Conservation (phyloP, 2,797 vertebrate genomes). For the Ctenopoma multispine region DNA sequence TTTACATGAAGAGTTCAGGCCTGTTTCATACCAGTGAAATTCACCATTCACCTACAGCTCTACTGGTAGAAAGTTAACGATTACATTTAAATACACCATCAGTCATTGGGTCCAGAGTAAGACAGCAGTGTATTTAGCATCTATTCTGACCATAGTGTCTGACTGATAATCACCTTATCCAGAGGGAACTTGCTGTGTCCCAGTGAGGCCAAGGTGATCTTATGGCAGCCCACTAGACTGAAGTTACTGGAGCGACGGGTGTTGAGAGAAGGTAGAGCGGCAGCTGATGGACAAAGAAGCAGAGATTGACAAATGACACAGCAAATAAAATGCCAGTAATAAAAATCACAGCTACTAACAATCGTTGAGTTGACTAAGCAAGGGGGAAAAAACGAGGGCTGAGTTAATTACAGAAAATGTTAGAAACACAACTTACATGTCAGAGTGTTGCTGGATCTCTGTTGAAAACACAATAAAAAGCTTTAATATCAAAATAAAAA, state of each 20-base stretch:
- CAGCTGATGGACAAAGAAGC: slow-evolving; percentile 49
- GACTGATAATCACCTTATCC: slow-evolving; percentile 81
- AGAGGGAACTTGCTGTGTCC: slow-evolving; percentile 85
- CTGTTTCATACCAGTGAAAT: too few relatives aligned
- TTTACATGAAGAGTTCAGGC: background rate
- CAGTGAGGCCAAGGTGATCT: slow-evolving; percentile 84
- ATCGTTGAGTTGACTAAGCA: too few relatives aligned
- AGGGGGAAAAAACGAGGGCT: background rate
- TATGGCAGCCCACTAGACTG: slow-evolving; percentile 85
- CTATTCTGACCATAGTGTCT: too few relatives aligned
- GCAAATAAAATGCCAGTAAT: too few relatives aligned
- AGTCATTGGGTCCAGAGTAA: background rate
- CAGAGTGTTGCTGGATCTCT: slow-evolving; percentile 79
- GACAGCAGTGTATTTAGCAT: background rate
- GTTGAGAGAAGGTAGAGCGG: slow-evolving; percentile 58
- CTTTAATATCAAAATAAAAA: background rate
- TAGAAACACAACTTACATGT: slow-evolving; percentile 70
- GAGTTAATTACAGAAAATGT: background rate
- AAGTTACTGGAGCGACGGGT: slow-evolving; percentile 84
- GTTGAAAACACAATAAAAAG: slow-evolving; percentile 32
- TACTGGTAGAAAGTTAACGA: too few relatives aligned
- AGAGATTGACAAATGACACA: background rate
- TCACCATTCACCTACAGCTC: too few relatives aligned
- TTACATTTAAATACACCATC: too few relatives aligned
- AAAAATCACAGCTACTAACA: too few relatives aligned